Evolutionary conservation across 2,113 vertebrate genomes (phyloP), one percentile per base, ranked within the genome.

Genomic region (Dendrocopos noguchii): DNA sequence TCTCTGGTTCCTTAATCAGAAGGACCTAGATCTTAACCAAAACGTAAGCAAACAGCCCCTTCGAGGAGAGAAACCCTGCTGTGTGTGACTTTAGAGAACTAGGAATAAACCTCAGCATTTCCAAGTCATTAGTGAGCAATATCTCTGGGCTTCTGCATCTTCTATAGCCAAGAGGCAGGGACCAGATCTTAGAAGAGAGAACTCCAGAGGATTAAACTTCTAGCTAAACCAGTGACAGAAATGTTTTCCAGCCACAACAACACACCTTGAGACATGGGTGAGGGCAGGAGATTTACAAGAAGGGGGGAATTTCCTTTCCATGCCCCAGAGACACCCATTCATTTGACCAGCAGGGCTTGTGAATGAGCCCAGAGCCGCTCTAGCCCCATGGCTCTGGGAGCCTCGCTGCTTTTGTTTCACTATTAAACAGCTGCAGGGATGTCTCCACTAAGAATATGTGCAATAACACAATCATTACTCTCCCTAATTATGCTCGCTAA

Each of bases 401-500:
- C 61, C 80, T 85, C 44, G 56, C 53, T 2, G 1, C 87, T 94
- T 95, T 92, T 95, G 95, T 96, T 96, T 88, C 78, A 88, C 82
- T 44, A 86, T 95, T 93, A 93, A 90, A 88, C 78, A 93, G 92
- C 87, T 95, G 92, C 67, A 94, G 91, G 93, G 86, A 93, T 89
- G 84, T 85, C 93, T 94, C 82, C 1, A 4, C 66, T 81, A 79
- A 91, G 95, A 95, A 90, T 82, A 84, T 65, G 83, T 93, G 85
- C 87, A 88, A 90, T 93, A 96, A 90, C 66, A 85, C 87, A 95
- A 95, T 93, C 91, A 88, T 96, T 95, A 96, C 87, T 94, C 84
- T 94, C 44, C 88, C 71, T 92, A 88, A 93, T 95, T 96, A 94
- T 74, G 71, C 85, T 94, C 27, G 0, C 84, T 95, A 93, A 95